These are phyloP conservation scores for Ellobius talpinus DNA, from an alignment of 2,113 vertebrate species.

Conservation along the genomic window DNA sequence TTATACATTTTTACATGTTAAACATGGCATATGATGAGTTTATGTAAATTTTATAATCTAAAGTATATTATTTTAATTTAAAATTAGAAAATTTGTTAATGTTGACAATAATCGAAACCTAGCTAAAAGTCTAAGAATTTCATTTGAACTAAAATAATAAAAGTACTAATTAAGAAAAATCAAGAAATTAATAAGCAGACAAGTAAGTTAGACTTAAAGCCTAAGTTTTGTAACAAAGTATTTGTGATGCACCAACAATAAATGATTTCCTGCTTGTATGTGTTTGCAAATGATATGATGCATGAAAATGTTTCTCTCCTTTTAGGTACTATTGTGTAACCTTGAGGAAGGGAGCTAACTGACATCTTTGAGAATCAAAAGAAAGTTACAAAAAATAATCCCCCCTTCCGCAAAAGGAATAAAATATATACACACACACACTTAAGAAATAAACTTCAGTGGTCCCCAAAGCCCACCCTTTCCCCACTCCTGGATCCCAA, in stretches of 20 bases:
- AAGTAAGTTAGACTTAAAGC: neutral
- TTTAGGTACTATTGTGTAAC: neutral
- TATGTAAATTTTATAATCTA: slow-evolving; percentile 2
- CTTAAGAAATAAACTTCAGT: neutral
- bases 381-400: neutral
- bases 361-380: neutral
- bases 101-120: slow-evolving; percentile 1
- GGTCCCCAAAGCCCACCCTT: neutral
- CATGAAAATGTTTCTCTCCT: neutral
- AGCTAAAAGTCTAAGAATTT: slow-evolving; percentile 1
- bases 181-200: neutral
- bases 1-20: neutral
- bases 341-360: neutral
- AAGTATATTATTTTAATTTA: slow-evolving; percentile 46
- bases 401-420: neutral
- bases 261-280: neutral
- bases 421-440: neutral
- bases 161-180: slow-evolving; percentile 24
- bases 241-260: neutral
- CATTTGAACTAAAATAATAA: neutral
- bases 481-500: neutral
- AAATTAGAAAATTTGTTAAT: slow-evolving; percentile 6
- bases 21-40: neutral
- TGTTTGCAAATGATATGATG: neutral
- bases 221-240: slow-evolving; percentile 26